Evolutionary conservation across 2,888 invertebrate genomes (phyloP).

Genomic region (Dicyrtoma fusca): DNA sequence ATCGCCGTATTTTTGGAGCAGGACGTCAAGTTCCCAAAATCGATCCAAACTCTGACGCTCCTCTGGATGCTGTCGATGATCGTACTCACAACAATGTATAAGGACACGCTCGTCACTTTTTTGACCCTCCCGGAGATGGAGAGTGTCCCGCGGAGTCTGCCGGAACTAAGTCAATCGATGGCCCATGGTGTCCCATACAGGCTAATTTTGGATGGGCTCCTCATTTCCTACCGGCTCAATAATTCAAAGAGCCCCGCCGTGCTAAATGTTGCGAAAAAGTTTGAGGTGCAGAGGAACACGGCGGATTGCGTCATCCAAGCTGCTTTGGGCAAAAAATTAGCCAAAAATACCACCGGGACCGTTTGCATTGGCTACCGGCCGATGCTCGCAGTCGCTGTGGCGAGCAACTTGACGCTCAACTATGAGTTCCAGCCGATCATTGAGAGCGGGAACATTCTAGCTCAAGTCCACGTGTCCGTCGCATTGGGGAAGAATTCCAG

Average conservation of each 20-base stretch:
- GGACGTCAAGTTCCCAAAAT: not conserved
- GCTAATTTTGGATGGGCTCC: constrained; percentile 8
- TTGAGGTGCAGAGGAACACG: not conserved
- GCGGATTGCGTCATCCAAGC: not conserved
- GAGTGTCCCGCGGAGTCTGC: constrained; percentile 3
- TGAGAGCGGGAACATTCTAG: not conserved
- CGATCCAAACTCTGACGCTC: not conserved
- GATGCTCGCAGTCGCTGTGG: constrained; percentile 8
- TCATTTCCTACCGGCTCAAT: constrained; percentile 22
- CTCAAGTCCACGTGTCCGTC: constrained; percentile 20
- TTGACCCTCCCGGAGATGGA: constrained; percentile 24
- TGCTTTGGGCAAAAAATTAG: not conserved
- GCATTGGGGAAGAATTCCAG: not conserved
- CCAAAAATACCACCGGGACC: not conserved
- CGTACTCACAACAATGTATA: not conserved
- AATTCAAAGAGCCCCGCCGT: constrained; percentile 3
- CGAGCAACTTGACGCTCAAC: constrained; percentile 10
- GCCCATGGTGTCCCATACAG: not conserved
- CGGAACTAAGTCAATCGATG: not conserved
- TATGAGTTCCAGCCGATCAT: not conserved
- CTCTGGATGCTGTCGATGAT: constrained; percentile 11
- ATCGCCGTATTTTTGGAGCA: constrained; percentile 10
- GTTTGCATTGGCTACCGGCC: constrained; percentile 26
- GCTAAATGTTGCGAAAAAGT: not conserved
- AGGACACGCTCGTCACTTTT: constrained; percentile 10